A percentile compares a stretch with the other conserved stretches of the same genome.
phyloP scores from a whole-genome alignment of 2,113 vertebrate species.

The Megaleporinus macrocephalus region DNA sequence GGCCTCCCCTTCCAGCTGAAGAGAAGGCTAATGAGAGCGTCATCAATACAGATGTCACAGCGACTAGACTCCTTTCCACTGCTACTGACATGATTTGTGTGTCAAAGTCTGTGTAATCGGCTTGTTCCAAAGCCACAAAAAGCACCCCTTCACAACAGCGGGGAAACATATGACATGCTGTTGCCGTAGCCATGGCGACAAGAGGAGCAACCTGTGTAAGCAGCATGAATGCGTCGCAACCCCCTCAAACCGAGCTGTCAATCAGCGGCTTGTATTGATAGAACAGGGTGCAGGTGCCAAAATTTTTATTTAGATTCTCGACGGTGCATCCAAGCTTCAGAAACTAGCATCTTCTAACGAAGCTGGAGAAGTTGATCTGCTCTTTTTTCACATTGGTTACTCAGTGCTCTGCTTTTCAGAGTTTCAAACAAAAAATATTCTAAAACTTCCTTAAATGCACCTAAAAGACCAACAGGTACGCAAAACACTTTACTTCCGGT shows the following conservation, averaged over 20 bases:
- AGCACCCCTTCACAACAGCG: slow-evolving; percentile 34
- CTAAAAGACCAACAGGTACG: not conserved
- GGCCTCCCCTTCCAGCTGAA: slow-evolving; percentile 31
- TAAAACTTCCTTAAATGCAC: not conserved
- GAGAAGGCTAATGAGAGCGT: slow-evolving; percentile 31
- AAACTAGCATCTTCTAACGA: not conserved
- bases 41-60: slow-evolving; percentile 44
- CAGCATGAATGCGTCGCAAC: slow-evolving; percentile 21
- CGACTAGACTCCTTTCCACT: slow-evolving; percentile 27
- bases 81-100: slow-evolving; percentile 27
- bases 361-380: not conserved
- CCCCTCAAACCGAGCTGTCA: slow-evolving; percentile 17
- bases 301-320: slow-evolving; percentile 1
- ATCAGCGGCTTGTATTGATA: slow-evolving; percentile 28
- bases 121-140: slow-evolving; percentile 39
- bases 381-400: not conserved
- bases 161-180: slow-evolving; percentile 19
- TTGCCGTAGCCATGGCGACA: slow-evolving; percentile 53
- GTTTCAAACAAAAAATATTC: not conserved
- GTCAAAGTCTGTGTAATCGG: slow-evolving; percentile 30
- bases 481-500: not conserved
- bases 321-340: not conserved
- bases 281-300: slow-evolving; percentile 10
- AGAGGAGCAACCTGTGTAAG: slow-evolving; percentile 34
- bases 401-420: not conserved